Evolutionary conservation across 1,140 invertebrate genomes (phyloP).

Genomic region (Dinothrombium tinctorium): DNA sequence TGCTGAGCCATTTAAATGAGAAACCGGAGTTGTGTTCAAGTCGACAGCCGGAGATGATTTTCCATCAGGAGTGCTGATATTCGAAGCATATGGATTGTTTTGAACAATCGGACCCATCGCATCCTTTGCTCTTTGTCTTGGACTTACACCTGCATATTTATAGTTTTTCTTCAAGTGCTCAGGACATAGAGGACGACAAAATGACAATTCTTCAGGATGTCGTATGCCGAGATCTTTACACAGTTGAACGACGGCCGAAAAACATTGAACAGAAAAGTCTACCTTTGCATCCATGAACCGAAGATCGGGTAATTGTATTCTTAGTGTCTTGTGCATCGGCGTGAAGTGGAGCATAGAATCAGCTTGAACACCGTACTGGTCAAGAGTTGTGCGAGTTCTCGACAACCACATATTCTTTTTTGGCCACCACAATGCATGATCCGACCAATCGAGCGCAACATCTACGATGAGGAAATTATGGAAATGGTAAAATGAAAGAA

Average conservation of each 20-base stretch:
- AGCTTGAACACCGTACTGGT: conserved; percentile 90
- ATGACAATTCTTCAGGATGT: conserved; percentile 87
- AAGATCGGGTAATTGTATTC: conserved; percentile 78
- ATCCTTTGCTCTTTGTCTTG: conserved; percentile 16
- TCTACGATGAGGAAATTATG: conserved; percentile 32
- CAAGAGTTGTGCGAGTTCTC: conserved; percentile 74
- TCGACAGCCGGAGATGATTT: conserved; percentile 1
- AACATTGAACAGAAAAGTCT: conserved; percentile 89
- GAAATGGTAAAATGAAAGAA: too few relatives aligned
- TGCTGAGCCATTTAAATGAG: neutral
- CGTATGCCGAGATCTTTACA: conserved; percentile 90
- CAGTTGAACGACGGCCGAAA: conserved; percentile 72
- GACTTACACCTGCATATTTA: conserved; percentile 14
- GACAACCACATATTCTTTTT: conserved; percentile 78
- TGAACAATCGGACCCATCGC: conserved; percentile 11
- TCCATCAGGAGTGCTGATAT: conserved; percentile 4
- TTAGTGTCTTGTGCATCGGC: conserved; percentile 91
- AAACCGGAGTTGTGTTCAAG: neutral
- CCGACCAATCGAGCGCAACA: conserved; percentile 88
- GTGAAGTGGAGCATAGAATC: conserved; percentile 87
- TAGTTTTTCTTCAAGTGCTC: conserved; percentile 69
- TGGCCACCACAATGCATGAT: conserved; percentile 98
- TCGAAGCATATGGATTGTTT: conserved; percentile 1
- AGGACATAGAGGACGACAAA: conserved; percentile 63
- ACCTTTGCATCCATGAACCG: conserved; percentile 74